These are phyloP conservation scores for Nephrotoma guestfalica DNA, from an alignment of 2,888 invertebrate species.

Conservation along the genomic window DNA sequence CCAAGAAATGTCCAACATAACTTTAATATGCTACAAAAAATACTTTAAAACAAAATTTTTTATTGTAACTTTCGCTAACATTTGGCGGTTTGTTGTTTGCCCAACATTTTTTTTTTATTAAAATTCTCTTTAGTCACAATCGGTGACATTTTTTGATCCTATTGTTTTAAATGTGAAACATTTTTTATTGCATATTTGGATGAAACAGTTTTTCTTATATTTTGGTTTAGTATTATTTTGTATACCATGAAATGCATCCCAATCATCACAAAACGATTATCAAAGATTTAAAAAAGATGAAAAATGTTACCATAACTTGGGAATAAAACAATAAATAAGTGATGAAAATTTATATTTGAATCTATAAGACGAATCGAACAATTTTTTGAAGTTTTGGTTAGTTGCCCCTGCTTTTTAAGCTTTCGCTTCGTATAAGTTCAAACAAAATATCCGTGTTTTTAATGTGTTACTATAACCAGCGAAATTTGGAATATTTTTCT, in stretches of 20 bases:
- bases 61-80: neutral
- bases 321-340: neutral
- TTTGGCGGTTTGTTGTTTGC: neutral
- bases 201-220: neutral
- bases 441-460: neutral
- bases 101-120: neutral
- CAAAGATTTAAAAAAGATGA: neutral
- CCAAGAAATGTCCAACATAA: neutral
- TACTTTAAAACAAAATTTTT: neutral
- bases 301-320: neutral
- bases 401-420: neutral
- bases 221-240: neutral
- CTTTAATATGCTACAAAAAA: neutral
- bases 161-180: neutral
- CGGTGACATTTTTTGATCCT: neutral
- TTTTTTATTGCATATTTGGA: neutral
- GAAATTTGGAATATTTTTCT: neutral
- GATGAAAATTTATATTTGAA: neutral
- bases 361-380: neutral
- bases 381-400: neutral
- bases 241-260: neutral
- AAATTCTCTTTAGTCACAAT: neutral
- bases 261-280: neutral
- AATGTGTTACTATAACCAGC: neutral
- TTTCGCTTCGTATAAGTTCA: neutral